A percentile compares a stretch with the other conserved stretches of the same genome.
Conservation (phyloP, 2,797 vertebrate genomes). For the Lepus oiostolus region DNA sequence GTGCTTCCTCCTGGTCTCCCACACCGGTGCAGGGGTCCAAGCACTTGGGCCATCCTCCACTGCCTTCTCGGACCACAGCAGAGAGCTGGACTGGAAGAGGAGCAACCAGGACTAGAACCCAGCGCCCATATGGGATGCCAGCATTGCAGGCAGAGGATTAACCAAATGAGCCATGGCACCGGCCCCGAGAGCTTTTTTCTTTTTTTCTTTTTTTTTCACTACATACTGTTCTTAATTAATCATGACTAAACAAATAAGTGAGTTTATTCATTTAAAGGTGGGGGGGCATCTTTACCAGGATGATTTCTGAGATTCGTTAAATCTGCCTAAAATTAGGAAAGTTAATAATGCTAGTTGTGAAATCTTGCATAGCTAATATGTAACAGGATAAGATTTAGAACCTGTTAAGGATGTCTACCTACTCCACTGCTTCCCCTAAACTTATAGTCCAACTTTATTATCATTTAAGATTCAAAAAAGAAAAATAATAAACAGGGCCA, state of each 20-base stretch:
- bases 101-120: too few species aligned
- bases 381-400: neutral
- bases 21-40: too few species aligned
- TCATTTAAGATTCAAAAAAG: neutral
- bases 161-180: too few species aligned
- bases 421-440: neutral
- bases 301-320: constrained; percentile 31
- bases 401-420: neutral
- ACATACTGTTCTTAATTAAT: neutral
- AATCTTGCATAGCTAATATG: neutral
- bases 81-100: too few species aligned
- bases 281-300: neutral
- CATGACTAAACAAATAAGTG: neutral
- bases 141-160: too few species aligned
- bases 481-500: neutral
- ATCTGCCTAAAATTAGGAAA: constrained; percentile 11
- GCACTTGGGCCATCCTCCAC: too few species aligned
- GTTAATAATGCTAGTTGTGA: neutral
- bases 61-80: too few species aligned
- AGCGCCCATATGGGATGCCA: too few species aligned
- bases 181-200: too few species aligned
- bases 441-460: neutral
- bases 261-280: too few species aligned
- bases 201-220: neutral
- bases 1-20: too few species aligned